A percentile compares a stretch with the other conserved stretches of the same genome.
These are phyloP conservation scores for Passer domesticus DNA, from an alignment of 2,113 vertebrate species.

Conservation along the genomic window DNA sequence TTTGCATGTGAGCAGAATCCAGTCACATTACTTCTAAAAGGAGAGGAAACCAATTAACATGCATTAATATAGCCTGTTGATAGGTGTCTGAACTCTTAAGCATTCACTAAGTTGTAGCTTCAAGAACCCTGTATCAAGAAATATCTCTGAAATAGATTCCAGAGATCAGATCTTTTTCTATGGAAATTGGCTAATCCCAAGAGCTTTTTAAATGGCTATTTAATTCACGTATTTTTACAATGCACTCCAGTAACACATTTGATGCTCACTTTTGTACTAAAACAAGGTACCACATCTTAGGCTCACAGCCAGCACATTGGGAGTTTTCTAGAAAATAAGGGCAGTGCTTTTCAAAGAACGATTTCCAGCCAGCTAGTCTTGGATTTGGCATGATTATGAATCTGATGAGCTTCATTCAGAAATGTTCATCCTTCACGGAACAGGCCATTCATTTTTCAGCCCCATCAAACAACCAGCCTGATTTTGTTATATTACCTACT, in stretches of 20 bases:
- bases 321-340: neutral
- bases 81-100: neutral
- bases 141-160: neutral
- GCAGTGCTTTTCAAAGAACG: neutral
- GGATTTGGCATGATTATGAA: neutral
- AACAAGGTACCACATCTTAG: neutral
- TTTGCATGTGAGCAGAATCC: neutral
- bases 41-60: neutral
- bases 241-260: neutral
- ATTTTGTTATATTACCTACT: slow-evolving; percentile 4
- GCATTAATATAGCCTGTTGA: neutral
- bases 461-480: neutral
- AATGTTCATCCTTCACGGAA: neutral
- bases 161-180: neutral
- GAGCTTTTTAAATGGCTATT: neutral
- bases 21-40: neutral
- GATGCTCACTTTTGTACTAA: neutral
- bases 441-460: neutral
- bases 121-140: neutral
- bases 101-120: neutral
- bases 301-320: neutral
- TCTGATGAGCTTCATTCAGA: slow-evolving; percentile 25
- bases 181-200: neutral
- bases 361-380: neutral
- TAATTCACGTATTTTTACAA: neutral